A percentile compares a stretch with the other conserved stretches of the same genome.
Evolutionary conservation across 2,113 vertebrate genomes (phyloP).

Genomic region (Pteropus alecto): DNA sequence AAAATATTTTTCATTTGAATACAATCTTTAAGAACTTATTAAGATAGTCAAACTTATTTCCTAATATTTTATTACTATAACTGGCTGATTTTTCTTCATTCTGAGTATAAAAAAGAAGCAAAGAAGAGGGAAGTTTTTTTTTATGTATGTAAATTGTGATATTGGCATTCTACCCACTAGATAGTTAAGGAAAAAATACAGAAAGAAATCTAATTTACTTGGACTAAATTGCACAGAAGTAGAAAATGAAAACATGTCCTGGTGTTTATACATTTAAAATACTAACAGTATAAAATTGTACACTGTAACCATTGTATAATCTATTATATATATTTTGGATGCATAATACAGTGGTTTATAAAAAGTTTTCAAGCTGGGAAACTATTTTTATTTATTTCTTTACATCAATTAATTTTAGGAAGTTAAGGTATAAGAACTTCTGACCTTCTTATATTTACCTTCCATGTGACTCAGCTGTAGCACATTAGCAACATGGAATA

Average conservation of each 20-base stretch:
- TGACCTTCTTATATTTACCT: not conserved
- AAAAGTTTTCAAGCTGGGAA: not conserved
- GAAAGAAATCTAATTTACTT: conserved; percentile 1
- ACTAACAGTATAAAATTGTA: not conserved
- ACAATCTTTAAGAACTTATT: not conserved
- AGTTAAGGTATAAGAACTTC: not conserved
- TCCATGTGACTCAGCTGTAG: not conserved
- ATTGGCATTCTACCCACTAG: conserved; percentile 1
- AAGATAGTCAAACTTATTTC: not conserved
- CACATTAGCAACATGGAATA: not conserved
- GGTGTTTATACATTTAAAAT: not conserved
- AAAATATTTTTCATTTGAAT: not conserved
- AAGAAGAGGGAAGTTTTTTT: not conserved
- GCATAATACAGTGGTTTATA: not conserved
- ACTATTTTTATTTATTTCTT: not conserved
- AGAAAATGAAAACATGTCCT: not conserved
- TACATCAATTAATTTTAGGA: not conserved
- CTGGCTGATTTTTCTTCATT: not conserved
- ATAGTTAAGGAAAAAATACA: not conserved
- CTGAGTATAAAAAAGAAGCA: no score
- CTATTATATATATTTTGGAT: not conserved
- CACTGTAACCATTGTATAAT: not conserved
- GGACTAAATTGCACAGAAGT: not conserved
- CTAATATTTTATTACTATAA: not conserved
- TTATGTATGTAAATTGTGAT: conserved; percentile 22